phyloP scores from a whole-genome alignment of 2,797 vertebrate species.

The Rhynchonycteris naso region DNA sequence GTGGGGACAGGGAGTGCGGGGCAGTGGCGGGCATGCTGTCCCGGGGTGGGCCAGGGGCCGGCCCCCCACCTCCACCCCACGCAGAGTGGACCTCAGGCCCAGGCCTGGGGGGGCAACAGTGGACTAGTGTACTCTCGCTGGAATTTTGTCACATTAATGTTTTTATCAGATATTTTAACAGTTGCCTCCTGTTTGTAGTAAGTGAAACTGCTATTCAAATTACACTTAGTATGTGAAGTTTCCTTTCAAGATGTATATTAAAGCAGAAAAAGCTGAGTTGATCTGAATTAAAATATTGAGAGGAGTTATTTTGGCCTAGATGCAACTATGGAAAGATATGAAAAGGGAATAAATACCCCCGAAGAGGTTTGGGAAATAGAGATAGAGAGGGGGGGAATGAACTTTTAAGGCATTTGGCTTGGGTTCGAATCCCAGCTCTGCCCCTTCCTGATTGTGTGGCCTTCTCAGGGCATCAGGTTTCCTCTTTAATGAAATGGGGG shows the following conservation, averaged over 20 bases:
- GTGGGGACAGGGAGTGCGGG: not conserved
- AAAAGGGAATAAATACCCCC: not conserved
- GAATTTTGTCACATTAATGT: not conserved
- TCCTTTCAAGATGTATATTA: not conserved
- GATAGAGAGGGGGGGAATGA: not conserved
- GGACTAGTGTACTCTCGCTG: rapidly evolving
- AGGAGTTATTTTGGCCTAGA: not conserved
- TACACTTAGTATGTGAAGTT: not conserved
- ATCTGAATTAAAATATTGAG: not conserved
- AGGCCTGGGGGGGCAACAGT: not conserved
- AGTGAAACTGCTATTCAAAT: not conserved
- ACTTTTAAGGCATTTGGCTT: not conserved
- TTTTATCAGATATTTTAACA: not conserved
- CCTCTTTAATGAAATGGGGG: not conserved
- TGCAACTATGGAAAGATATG: not conserved
- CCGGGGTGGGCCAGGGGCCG: not conserved
- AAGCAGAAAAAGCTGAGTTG: not conserved
- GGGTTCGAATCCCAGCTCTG: not conserved
- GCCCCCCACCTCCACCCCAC: rapidly evolving
- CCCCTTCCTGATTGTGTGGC: not conserved
- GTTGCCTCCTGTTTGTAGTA: not conserved
- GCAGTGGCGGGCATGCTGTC: not conserved
- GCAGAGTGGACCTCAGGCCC: not conserved
- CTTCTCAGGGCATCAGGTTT: not conserved
- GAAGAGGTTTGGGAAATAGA: not conserved